Percentiles rank a stretch among this genome's conserved stretches.
These are phyloP conservation scores for Todus mexicanus DNA, from an alignment of 2,797 vertebrate species.

Conservation along the genomic window DNA sequence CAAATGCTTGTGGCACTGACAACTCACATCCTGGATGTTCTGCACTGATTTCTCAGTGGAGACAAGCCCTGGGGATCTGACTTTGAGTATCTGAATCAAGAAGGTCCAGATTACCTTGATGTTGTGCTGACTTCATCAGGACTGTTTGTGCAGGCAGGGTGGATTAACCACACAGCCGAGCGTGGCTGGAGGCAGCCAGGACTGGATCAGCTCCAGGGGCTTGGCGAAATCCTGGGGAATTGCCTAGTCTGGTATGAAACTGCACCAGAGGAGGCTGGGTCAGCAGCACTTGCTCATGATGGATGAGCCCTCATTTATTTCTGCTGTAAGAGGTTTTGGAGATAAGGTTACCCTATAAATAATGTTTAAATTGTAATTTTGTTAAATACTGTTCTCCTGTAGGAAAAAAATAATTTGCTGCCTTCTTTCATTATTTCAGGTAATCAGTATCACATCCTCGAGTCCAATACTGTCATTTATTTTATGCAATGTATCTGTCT, in stretches of 20 bases:
- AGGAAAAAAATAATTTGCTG: background rate
- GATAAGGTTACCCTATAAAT: background rate
- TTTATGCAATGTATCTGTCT: background rate
- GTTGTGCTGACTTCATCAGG: background rate
- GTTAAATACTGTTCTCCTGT: background rate
- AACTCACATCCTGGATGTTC: background rate
- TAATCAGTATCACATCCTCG: background rate
- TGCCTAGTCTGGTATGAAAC: background rate
- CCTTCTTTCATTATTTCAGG: background rate
- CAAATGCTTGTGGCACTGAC: background rate
- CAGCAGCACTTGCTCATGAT: background rate
- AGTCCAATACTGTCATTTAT: background rate
- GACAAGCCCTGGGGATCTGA: background rate
- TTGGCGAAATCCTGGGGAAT: background rate
- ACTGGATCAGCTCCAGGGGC: background rate
- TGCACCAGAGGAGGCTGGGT: background rate
- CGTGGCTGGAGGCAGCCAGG: background rate
- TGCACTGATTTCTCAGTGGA: background rate
- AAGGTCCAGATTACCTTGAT: background rate
- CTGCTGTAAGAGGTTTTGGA: background rate
- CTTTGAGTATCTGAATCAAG: background rate
- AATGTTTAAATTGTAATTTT: background rate
- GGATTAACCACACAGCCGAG: background rate
- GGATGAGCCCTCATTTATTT: slow-evolving; percentile 13
- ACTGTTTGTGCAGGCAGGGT: background rate